A percentile compares a stretch with the other conserved stretches of the same genome.
These are phyloP conservation scores for Leptinotarsa rubiginosa DNA, from an alignment of 2,888 invertebrate species.

Conservation along the genomic window DNA sequence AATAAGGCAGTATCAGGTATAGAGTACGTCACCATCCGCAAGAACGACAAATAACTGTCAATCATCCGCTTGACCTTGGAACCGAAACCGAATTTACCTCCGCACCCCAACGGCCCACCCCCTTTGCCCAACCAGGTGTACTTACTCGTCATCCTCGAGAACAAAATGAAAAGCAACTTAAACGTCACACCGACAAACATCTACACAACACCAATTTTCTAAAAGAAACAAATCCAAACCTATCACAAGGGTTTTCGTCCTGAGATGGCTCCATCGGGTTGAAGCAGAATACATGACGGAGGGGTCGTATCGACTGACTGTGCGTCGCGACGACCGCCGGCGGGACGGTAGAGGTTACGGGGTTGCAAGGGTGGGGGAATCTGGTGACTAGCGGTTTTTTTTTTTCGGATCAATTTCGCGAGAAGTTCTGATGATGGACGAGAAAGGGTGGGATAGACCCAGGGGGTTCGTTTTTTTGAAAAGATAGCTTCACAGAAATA, in stretches of 20 bases:
- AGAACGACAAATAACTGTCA: too few species aligned
- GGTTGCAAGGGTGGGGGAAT: background rate
- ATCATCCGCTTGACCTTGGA: background rate
- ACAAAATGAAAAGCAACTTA: background rate
- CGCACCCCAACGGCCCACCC: background rate
- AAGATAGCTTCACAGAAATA: too few species aligned
- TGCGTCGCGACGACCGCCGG: conserved; percentile 24
- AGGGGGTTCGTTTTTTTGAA: too few species aligned
- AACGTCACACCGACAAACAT: conserved; percentile 2
- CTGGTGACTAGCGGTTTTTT: background rate
- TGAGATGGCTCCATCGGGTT: conserved; percentile 29
- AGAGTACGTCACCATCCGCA: too few species aligned
- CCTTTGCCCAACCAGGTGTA: background rate
- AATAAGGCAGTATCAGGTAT: too few species aligned
- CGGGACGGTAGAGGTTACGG: background rate
- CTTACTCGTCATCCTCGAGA: conserved; percentile 1
- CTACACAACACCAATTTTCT: conserved; percentile 3
- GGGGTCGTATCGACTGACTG: conserved; percentile 37
- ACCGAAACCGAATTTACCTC: background rate
- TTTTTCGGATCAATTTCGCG: background rate
- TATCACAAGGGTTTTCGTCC: conserved; percentile 26
- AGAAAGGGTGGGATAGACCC: too few species aligned
- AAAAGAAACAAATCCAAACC: conserved; percentile 30
- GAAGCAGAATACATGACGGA: conserved; percentile 38
- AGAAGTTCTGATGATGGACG: too few species aligned